Evolutionary conservation across 2,797 vertebrate species (phyloP).

Genomic region (Benthosema pterotum): DNA sequence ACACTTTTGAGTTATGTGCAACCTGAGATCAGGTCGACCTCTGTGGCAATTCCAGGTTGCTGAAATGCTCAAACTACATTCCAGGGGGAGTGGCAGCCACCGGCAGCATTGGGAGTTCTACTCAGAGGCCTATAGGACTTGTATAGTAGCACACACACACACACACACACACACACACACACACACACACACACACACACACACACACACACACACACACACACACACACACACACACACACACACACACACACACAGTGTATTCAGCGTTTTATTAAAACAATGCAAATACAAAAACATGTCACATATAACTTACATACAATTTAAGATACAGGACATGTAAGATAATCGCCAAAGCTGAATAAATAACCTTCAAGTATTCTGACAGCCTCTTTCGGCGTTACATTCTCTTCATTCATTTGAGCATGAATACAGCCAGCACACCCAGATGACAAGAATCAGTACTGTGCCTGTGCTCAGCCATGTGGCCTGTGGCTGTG

Average conservation of each 20-base stretch:
- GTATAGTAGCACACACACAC: too few relatives aligned
- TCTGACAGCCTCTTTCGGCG: constrained; percentile 47
- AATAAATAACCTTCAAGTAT: constrained; percentile 67
- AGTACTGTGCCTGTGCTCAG: constrained; percentile 20
- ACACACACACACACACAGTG: constrained; percentile 9
- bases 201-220: too few relatives aligned
- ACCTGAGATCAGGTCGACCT: background rate
- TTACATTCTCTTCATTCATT: constrained; percentile 39
- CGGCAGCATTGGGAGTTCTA: background rate
- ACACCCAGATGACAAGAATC: background rate
- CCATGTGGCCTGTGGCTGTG: constrained; percentile 4
- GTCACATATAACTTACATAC: constrained; percentile 58
- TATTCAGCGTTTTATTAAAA: constrained; percentile 72
- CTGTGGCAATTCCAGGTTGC: background rate
- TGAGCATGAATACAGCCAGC: constrained; percentile 19
- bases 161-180: too few relatives aligned
- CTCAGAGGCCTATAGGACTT: background rate
- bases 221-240: too few relatives aligned
- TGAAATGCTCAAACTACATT: constrained; percentile 5
- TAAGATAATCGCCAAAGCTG: constrained; percentile 53
- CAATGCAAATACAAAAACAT: constrained; percentile 70
- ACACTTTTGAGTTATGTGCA: background rate
- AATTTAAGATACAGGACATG: constrained; percentile 46
- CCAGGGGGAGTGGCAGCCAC: background rate
- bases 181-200: too few relatives aligned